Conservation (phyloP, 2,888 invertebrate species). For the Drosophila peninsularis region DNA sequence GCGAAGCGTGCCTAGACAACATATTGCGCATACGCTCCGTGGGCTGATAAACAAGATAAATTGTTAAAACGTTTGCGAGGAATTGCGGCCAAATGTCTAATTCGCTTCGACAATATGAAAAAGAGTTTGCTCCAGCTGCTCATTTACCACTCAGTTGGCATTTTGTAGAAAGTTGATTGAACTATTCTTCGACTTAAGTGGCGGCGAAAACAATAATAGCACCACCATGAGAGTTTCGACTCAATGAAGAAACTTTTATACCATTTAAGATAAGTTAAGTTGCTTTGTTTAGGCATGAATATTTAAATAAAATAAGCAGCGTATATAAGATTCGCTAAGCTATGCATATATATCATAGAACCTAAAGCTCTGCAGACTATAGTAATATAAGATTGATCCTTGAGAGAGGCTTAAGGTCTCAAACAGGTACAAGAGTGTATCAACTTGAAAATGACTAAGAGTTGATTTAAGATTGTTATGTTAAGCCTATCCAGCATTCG, state of each 20-base stretch:
- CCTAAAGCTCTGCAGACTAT: too few relatives aligned
- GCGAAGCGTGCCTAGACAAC: constrained; percentile 8
- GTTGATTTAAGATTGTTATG: too few relatives aligned
- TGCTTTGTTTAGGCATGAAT: too few relatives aligned
- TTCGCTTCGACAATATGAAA: not conserved
- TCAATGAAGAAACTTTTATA: not conserved
- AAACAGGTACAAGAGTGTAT: too few relatives aligned
- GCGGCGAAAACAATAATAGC: not conserved
- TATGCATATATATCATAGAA: too few relatives aligned
- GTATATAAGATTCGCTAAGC: too few relatives aligned
- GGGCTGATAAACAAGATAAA: constrained; percentile 12
- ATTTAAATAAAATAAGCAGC: too few relatives aligned
- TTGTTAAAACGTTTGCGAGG: constrained; percentile 2
- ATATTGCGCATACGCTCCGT: constrained; percentile 45
- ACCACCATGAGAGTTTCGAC: not conserved
- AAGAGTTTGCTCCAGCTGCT: constrained; percentile 1
- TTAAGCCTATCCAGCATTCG: too few relatives aligned
- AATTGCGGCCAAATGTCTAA: not conserved
- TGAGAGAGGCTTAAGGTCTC: too few relatives aligned
- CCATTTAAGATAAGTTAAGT: too few relatives aligned
- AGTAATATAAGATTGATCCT: too few relatives aligned
- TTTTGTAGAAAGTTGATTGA: not conserved
- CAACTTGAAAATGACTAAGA: too few relatives aligned
- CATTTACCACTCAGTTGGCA: not conserved
- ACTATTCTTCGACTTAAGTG: not conserved